Base-by-base conservation (phyloP, 2,113 vertebrate genomes). In the Misgurnus mizolepis region DNA sequence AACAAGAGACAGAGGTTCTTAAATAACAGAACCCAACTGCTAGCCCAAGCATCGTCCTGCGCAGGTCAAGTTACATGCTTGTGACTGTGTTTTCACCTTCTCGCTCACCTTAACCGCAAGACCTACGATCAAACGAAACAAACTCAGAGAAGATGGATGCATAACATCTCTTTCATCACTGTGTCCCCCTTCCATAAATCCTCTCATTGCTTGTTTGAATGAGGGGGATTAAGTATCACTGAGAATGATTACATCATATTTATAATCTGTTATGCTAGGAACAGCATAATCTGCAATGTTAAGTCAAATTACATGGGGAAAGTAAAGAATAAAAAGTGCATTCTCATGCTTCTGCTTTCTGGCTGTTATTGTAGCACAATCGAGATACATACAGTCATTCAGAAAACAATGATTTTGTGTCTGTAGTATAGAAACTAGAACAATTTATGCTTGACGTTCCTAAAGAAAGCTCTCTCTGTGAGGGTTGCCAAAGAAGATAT, bases 21-120 rank as follows among this genome's bases (percentile, higher is more conserved):
- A 49, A 10, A 49, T 79, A 80, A 79, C 69, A 74, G n/a, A 61
- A 71, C 50, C 66, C 64, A 71, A 34, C 60, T 60, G 68, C 69
- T 34, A 55, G 27, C 43, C 1, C 27, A 14, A 40, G 75, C 75
- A 55, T 53, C 4, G 62, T 3, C 10, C 7, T 39, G 7, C 47
- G 40, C 62, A 67, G 60, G 47, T 77, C 62, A 67, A 18, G 39
- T 77, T 55, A 77, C 75, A 77, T n/a, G 62, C 62, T 62, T 55
- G 47, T 34, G 12, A 55, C 60, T 66, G 49, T 6, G 49, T 9
- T 77, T 66, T 47, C 58, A 34, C 22, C 43, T 5, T 34, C 58
- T 34, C 7, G 11, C 58, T 49, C 15, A 49, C 14, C 41, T 49
- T 47, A 47, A 0, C 73, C 73, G 10, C 72, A 75, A 47, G 27